Evolutionary conservation across 2,888 invertebrate species (phyloP).

Genomic region (Xiphydria camelus): DNA sequence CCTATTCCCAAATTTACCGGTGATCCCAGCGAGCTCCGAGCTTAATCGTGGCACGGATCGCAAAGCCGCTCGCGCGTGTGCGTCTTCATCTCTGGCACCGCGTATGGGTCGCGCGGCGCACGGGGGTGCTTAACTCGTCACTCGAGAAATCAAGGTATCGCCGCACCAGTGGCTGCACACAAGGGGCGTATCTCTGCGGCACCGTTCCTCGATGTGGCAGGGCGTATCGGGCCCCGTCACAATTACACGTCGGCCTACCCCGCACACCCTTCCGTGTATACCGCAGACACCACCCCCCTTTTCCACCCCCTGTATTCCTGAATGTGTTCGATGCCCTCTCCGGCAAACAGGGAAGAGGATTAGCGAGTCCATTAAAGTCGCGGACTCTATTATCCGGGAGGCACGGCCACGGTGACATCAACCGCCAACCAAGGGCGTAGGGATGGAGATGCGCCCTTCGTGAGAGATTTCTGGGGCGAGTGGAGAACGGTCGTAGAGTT

Average conservation of each 20-base stretch:
- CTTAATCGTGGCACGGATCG: too few species aligned
- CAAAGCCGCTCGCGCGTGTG: too few species aligned
- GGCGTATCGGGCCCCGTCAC: slow-evolving; percentile 15
- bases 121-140: slow-evolving; percentile 49
- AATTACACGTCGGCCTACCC: slow-evolving; percentile 12
- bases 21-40: too few species aligned
- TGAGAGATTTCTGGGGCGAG: too few species aligned
- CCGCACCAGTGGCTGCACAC: slow-evolving; percentile 51
- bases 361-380: slow-evolving; percentile 60
- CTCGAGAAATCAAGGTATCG: slow-evolving; percentile 55
- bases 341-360: slow-evolving; percentile 57
- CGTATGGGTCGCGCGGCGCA: slow-evolving; percentile 11
- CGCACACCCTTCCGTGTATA: not conserved
- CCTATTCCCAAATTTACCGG: too few species aligned
- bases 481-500: too few species aligned
- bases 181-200: slow-evolving; percentile 48
- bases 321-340: slow-evolving; percentile 34
- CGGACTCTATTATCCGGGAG: slow-evolving; percentile 57
- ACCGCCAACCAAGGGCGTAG: slow-evolving; percentile 51
- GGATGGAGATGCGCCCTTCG: too few species aligned
- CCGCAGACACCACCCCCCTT: slow-evolving; percentile 1
- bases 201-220: slow-evolving; percentile 20
- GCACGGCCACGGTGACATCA: slow-evolving; percentile 54
- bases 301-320: slow-evolving; percentile 8
- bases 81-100: too few species aligned